A percentile compares a stretch with the other conserved stretches of the same genome.
Evolutionary conservation across 2,113 vertebrate species (phyloP).

Genomic region (Pedionomus torquatus): DNA sequence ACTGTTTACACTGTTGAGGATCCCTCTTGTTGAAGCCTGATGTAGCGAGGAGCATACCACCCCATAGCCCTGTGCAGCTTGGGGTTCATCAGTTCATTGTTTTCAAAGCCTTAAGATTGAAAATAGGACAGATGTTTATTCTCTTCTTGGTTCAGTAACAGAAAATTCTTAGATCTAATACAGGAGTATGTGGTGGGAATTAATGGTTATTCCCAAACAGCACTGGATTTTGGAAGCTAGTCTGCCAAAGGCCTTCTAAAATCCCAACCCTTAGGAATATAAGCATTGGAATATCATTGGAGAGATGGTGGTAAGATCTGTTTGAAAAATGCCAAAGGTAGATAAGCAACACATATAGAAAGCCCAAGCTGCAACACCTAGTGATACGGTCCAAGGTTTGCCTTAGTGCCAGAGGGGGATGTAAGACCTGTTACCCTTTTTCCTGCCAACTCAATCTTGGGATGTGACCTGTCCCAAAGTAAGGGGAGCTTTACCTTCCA

Average conservation of each 20-base stretch:
- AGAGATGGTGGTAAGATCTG: background rate
- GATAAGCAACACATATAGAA: background rate
- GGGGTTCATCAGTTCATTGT: background rate
- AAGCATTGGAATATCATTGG: background rate
- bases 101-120: background rate
- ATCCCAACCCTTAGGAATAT: background rate
- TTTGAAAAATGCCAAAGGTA: background rate
- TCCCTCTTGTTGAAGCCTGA: background rate
- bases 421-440: background rate
- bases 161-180: background rate
- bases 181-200: background rate
- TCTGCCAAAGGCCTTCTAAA: background rate
- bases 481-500: background rate
- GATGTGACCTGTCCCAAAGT: background rate
- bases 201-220: background rate
- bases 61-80: background rate
- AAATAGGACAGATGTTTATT: background rate
- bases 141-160: fast-evolving
- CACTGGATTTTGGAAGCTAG: background rate
- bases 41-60: fast-evolving
- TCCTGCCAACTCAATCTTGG: fast-evolving
- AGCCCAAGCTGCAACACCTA: background rate
- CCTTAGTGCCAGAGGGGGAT: background rate
- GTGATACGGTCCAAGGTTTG: background rate
- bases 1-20: background rate